Evolutionary conservation across 2,888 invertebrate species (phyloP).

Genomic region (Epistrophella euchroma): DNA sequence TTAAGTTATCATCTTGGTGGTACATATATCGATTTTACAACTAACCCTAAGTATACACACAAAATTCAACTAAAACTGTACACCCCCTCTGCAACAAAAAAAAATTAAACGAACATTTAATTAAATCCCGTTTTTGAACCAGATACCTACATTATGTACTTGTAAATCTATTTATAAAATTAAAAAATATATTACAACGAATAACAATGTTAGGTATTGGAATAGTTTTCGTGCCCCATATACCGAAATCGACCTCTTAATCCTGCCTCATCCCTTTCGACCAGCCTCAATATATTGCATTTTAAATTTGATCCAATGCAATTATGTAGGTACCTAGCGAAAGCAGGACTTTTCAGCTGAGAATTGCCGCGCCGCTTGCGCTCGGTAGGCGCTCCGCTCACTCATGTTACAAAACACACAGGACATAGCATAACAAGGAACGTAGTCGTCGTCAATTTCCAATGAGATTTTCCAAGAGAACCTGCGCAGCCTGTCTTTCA

Average conservation of each 20-base stretch:
- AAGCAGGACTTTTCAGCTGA: conserved; percentile 18
- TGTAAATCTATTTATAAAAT: conserved; percentile 30
- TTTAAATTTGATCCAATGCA: conserved; percentile 67
- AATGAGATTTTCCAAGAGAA: conserved; percentile 75
- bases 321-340: conserved; percentile 60
- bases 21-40: conserved; percentile 74
- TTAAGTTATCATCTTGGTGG: conserved; percentile 53
- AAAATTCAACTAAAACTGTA: conserved; percentile 11
- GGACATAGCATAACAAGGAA: conserved; percentile 26
- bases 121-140: conserved; percentile 39
- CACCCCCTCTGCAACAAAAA: background rate
- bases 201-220: conserved; percentile 19
- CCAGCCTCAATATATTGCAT: conserved; percentile 37
- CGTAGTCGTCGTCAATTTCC: conserved; percentile 61
- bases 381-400: conserved; percentile 5
- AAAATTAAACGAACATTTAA: conserved; percentile 16
- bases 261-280: background rate
- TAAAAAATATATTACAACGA: conserved; percentile 24
- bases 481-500: conserved; percentile 74
- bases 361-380: conserved; percentile 1
- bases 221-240: conserved; percentile 68
- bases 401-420: conserved; percentile 34
- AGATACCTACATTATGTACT: conserved; percentile 26
- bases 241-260: conserved; percentile 23
- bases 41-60: conserved; percentile 36